Conservation (phyloP, 2,113 vertebrate genomes). For the Seriola rivoliana region DNA sequence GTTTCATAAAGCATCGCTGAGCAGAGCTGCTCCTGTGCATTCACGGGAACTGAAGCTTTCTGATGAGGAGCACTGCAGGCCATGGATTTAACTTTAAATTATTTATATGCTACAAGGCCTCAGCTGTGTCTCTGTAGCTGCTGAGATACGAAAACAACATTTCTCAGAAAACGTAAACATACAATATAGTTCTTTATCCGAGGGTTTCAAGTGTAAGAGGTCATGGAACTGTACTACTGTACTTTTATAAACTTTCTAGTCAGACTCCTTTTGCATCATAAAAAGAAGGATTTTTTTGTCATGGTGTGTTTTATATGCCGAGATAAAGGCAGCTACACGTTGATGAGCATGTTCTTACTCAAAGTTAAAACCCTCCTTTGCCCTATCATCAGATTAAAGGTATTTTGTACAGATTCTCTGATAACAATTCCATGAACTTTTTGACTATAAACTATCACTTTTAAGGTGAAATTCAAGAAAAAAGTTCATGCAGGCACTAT, state of each 20-base stretch:
- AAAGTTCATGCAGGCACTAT: neutral
- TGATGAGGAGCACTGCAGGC: slow-evolving; percentile 13
- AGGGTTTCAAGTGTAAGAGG: neutral
- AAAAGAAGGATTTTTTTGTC: neutral
- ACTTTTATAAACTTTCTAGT: neutral
- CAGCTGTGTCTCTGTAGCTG: neutral
- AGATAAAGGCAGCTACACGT: neutral
- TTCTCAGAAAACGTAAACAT: neutral
- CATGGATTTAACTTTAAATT: slow-evolving; percentile 40
- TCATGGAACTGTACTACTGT: neutral
- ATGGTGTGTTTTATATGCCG: neutral
- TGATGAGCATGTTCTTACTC: neutral
- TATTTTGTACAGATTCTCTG: neutral
- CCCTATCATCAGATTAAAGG: neutral
- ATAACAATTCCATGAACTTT: neutral
- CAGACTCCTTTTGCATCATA: neutral
- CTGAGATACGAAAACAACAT: neutral
- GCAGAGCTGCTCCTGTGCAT: slow-evolving; percentile 51
- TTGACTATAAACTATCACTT: neutral
- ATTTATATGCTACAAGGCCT: slow-evolving; percentile 25
- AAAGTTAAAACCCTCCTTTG: neutral
- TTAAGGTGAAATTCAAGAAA: neutral
- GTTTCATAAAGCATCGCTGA: slow-evolving; percentile 54
- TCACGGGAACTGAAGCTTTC: slow-evolving; percentile 43
- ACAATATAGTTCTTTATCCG: neutral